Percentiles rank a stretch among this genome's conserved stretches.
Conservation (phyloP, 2,797 vertebrate species). For the Xenops minutus region DNA sequence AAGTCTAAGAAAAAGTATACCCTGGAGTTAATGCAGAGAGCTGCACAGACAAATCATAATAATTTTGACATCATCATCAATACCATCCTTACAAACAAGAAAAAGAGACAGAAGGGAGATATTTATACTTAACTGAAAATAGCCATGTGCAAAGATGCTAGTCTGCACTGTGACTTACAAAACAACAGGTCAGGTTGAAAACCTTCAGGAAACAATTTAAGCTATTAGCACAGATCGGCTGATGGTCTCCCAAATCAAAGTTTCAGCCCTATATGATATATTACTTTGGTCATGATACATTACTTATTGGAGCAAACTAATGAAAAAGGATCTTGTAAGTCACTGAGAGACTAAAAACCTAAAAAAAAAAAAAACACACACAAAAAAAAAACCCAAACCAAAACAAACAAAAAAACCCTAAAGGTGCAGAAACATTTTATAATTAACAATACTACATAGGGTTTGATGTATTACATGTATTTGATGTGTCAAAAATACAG, state of each 20-base stretch:
- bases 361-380: background rate
- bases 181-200: background rate
- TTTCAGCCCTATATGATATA: background rate
- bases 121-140: background rate
- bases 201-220: background rate
- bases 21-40: background rate
- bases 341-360: background rate
- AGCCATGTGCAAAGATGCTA: fast-evolving
- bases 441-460: background rate
- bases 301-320: background rate
- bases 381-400: too few relatives aligned
- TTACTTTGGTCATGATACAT: background rate
- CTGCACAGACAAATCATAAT: background rate
- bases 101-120: background rate
- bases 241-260: background rate
- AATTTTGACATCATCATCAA: background rate
- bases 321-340: background rate
- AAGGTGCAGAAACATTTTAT: background rate
- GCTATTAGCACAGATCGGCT: background rate
- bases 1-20: background rate
- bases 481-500: background rate
- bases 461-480: background rate
- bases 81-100: background rate
- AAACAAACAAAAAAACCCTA: too few relatives aligned
- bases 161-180: background rate